phyloP scores from a whole-genome alignment of 2,888 invertebrate species.

The Rugalucina vietnamica region DNA sequence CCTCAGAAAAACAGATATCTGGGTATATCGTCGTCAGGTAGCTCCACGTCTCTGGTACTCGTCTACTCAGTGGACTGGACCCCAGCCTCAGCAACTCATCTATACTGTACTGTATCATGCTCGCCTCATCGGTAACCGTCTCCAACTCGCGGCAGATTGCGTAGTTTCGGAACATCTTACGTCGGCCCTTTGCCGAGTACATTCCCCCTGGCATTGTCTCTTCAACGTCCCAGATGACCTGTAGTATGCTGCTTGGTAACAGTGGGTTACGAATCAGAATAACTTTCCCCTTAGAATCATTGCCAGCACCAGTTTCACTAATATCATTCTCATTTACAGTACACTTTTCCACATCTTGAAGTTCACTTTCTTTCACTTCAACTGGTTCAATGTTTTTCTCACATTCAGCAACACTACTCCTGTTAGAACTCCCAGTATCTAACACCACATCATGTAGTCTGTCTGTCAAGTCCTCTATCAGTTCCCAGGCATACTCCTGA shows the following conservation, averaged over 20 bases:
- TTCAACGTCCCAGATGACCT: conserved; percentile 35
- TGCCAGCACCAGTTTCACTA: background rate
- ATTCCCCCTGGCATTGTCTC: conserved; percentile 19
- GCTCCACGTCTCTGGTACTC: conserved; percentile 27
- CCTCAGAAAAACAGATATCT: conserved; percentile 29
- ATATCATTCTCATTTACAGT: background rate
- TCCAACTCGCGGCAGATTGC: conserved; percentile 13
- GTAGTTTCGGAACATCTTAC: conserved; percentile 41
- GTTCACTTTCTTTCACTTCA: background rate
- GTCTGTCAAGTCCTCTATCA: conserved; percentile 25
- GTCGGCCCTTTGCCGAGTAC: conserved; percentile 33
- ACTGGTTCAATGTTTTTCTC: background rate
- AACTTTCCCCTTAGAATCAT: background rate
- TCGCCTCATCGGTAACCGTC: background rate
- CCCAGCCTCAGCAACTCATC: conserved; percentile 30
- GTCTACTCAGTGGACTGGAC: conserved; percentile 10
- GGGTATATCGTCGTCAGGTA: conserved; percentile 22
- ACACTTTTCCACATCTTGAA: background rate
- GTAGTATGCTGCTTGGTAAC: conserved; percentile 22
- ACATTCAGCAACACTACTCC: background rate
- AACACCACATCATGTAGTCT: background rate
- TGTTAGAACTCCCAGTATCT: background rate
- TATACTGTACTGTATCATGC: conserved; percentile 16
- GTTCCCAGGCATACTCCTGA: conserved; percentile 31
- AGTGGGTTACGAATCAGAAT: conserved; percentile 20